Conservation (phyloP, 2,888 invertebrate species). For the Volucella bombylans region DNA sequence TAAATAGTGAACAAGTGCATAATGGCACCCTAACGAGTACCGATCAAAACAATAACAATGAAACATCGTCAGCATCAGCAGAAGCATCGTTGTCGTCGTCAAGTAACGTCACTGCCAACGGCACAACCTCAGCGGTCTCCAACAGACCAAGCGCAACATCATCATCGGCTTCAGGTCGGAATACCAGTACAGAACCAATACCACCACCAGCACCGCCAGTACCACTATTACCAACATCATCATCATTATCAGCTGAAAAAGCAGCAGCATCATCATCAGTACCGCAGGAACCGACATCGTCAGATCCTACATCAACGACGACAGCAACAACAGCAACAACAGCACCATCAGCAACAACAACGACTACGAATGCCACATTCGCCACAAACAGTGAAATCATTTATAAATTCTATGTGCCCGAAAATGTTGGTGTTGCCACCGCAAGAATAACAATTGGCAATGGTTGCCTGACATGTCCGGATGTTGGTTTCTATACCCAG, state of each 20-base stretch:
- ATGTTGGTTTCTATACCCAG: slow-evolving; percentile 83
- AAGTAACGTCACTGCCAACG: slow-evolving; percentile 17
- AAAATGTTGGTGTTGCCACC: slow-evolving; percentile 79
- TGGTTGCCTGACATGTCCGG: slow-evolving; percentile 82
- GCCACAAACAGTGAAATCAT: slow-evolving; percentile 79
- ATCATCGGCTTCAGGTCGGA: slow-evolving; percentile 79
- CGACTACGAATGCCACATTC: slow-evolving; percentile 61
- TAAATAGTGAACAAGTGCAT: slow-evolving; percentile 80
- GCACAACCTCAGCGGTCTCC: slow-evolving; percentile 23
- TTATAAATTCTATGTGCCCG: slow-evolving; percentile 84
- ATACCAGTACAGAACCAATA: slow-evolving; percentile 45
- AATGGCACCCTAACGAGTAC: slow-evolving; percentile 80
- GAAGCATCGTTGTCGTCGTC: neutral
- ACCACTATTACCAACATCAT: slow-evolving; percentile 51
- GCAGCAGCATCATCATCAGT: slow-evolving; percentile 19
- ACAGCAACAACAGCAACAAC: slow-evolving; percentile 64
- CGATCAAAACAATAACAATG: slow-evolving; percentile 73
- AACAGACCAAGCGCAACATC: slow-evolving; percentile 80
- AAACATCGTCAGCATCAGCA: slow-evolving; percentile 52
- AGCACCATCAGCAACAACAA: slow-evolving; percentile 64
- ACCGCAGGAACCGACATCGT: slow-evolving; percentile 79
- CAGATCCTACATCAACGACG: slow-evolving; percentile 78
- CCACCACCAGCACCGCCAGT: slow-evolving; percentile 75
- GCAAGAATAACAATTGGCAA: slow-evolving; percentile 80
- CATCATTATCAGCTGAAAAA: slow-evolving; percentile 10